These are phyloP conservation scores for Polyergus mexicanus DNA, from an alignment of 1,140 invertebrate genomes.

Conservation along the genomic window DNA sequence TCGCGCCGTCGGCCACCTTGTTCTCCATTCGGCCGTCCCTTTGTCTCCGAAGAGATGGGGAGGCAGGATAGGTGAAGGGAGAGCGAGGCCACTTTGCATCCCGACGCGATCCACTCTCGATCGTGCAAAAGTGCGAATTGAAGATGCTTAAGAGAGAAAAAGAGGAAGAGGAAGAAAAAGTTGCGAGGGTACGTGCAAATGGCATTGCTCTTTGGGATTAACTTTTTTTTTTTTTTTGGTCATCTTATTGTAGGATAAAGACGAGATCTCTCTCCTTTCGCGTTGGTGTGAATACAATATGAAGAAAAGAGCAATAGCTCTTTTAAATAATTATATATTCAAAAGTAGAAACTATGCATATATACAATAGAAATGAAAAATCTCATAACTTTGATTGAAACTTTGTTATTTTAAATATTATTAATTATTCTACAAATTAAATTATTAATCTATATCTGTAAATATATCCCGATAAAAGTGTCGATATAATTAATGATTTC, in stretches of 20 bases:
- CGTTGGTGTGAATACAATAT: neutral
- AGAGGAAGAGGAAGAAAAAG: neutral
- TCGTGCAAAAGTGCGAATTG: constrained; percentile 45
- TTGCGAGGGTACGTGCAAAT: too few relatives aligned
- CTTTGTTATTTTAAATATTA: too few relatives aligned
- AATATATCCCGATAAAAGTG: too few relatives aligned
- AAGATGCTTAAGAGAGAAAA: constrained; percentile 8
- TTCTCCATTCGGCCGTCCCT: constrained; percentile 72
- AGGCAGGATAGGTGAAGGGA: neutral
- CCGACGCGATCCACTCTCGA: constrained; percentile 36
- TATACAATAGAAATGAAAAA: neutral
- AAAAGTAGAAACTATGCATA: neutral
- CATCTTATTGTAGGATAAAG: neutral
- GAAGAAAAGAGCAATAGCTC: neutral
- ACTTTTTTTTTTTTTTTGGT: neutral
- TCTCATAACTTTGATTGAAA: neutral
- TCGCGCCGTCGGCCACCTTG: constrained; percentile 73
- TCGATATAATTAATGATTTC: too few relatives aligned
- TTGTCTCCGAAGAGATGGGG: constrained; percentile 71
- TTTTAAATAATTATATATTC: too few relatives aligned
- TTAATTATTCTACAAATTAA: too few relatives aligned
- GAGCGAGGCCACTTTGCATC: constrained; percentile 70
- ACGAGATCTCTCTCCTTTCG: neutral
- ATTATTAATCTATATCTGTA: too few relatives aligned
- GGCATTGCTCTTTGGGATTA: constrained; percentile 14